phyloP scores from a whole-genome alignment of 1,140 invertebrate species.

The Subanguina moxae region DNA sequence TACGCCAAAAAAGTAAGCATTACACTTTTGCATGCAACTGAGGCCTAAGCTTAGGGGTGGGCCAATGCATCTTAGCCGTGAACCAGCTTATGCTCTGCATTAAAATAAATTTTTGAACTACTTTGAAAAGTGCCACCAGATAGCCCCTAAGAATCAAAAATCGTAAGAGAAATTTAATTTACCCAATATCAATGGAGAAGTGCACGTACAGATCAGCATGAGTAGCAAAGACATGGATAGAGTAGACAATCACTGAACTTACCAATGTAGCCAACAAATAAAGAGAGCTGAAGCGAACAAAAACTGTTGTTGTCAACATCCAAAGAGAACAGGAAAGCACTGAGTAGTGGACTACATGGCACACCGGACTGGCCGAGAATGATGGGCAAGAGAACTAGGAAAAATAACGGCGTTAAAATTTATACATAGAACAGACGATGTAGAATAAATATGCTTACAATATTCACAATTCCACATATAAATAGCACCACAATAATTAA shows the following conservation, averaged over 20 bases:
- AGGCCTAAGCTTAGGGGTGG: too few relatives aligned
- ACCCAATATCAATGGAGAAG: slow-evolving; percentile 36
- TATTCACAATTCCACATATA: slow-evolving; percentile 58
- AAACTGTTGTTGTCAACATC: slow-evolving; percentile 51
- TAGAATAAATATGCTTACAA: slow-evolving; percentile 23
- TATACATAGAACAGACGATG: slow-evolving; percentile 1
- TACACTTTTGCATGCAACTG: slow-evolving; percentile 25
- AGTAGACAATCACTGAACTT: slow-evolving; percentile 42
- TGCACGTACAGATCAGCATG: slow-evolving; percentile 44
- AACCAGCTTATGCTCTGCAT: too few relatives aligned
- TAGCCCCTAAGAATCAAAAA: too few relatives aligned
- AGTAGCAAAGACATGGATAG: slow-evolving; percentile 50
- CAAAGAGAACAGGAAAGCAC: slow-evolving; percentile 51
- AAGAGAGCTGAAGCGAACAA: slow-evolving; percentile 48
- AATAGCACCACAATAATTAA: slow-evolving; percentile 51
- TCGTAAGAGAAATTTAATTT: background rate
- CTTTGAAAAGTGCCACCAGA: slow-evolving; percentile 10
- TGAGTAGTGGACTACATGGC: slow-evolving; percentile 50
- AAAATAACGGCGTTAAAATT: background rate
- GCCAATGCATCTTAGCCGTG: too few relatives aligned
- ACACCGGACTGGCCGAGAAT: slow-evolving; percentile 15
- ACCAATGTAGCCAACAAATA: slow-evolving; percentile 39
- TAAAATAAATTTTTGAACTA: slow-evolving; percentile 29
- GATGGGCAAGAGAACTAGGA: slow-evolving; percentile 52
- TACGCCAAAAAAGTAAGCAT: too few relatives aligned